Conservation (phyloP, 2,113 vertebrate genomes). For the Calidris pygmaea region DNA sequence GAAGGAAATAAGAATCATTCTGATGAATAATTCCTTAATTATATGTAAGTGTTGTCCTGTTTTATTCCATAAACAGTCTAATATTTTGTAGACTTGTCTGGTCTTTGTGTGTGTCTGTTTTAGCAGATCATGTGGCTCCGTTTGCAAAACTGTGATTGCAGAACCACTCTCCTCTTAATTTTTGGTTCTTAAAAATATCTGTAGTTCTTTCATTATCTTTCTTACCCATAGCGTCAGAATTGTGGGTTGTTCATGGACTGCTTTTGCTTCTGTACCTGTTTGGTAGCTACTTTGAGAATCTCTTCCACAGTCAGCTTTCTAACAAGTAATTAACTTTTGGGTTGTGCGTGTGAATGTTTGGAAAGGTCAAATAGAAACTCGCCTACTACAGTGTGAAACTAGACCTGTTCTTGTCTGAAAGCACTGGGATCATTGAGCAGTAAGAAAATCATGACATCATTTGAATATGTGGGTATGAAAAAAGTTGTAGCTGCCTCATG, state of each 20-base stretch:
- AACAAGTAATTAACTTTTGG: background rate
- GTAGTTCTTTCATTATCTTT: background rate
- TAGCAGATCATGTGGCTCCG: background rate
- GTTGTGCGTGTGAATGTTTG: background rate
- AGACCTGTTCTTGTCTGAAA: background rate
- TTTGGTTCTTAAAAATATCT: background rate
- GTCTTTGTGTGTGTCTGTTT: background rate
- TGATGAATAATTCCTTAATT: background rate
- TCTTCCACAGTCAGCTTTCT: background rate
- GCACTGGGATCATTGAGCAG: background rate
- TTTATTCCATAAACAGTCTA: background rate
- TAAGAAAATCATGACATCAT: background rate
- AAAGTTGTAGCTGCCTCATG: background rate
- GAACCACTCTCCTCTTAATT: background rate
- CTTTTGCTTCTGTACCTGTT: background rate
- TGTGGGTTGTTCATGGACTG: background rate
- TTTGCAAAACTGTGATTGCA: background rate
- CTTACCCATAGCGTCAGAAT: background rate
- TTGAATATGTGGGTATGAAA: background rate
- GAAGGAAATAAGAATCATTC: background rate
- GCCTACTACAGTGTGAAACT: background rate
- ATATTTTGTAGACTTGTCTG: background rate
- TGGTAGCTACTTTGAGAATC: background rate
- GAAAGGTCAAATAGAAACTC: background rate
- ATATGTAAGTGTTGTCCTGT: too few species aligned